Conservation (phyloP, 2,797 vertebrate species). For the Dendrocincla tyrannina region DNA sequence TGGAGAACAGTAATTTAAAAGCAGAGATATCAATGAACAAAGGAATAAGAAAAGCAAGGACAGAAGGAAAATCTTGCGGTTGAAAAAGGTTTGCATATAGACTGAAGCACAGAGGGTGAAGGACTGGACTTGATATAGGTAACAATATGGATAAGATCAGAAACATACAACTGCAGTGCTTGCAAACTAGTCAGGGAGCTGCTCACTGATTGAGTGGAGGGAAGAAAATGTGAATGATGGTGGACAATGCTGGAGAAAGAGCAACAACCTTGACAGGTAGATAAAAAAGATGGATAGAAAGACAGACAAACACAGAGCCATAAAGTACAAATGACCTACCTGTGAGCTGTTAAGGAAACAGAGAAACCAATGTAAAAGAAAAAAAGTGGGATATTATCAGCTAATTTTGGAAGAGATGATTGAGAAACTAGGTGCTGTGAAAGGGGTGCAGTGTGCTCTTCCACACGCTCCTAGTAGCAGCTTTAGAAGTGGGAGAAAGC, state of each 20-base stretch:
- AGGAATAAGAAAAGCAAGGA: not conserved
- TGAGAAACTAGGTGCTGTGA: not conserved
- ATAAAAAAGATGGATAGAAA: not conserved
- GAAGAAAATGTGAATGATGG: not conserved
- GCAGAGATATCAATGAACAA: not conserved
- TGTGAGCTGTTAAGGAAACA: not conserved
- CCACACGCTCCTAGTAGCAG: not conserved
- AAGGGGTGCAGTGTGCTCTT: not conserved
- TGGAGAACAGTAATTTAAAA: not conserved
- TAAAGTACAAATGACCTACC: not conserved
- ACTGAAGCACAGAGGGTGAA: not conserved
- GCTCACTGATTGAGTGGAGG: accelerated
- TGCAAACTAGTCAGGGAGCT: not conserved
- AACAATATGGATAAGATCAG: not conserved
- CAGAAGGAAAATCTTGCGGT: not conserved
- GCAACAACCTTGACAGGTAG: not conserved
- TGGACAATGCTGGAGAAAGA: not conserved
- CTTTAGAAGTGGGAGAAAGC: not conserved
- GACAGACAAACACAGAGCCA: not conserved
- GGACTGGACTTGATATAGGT: not conserved
- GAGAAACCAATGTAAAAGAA: not conserved
- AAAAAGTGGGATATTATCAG: not conserved
- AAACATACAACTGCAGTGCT: not conserved
- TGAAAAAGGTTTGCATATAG: not conserved
- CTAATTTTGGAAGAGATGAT: not conserved